A percentile compares a stretch with the other conserved stretches of the same genome.
Evolutionary conservation across 2,113 vertebrate species (phyloP).

Genomic region (Proteles cristata): DNA sequence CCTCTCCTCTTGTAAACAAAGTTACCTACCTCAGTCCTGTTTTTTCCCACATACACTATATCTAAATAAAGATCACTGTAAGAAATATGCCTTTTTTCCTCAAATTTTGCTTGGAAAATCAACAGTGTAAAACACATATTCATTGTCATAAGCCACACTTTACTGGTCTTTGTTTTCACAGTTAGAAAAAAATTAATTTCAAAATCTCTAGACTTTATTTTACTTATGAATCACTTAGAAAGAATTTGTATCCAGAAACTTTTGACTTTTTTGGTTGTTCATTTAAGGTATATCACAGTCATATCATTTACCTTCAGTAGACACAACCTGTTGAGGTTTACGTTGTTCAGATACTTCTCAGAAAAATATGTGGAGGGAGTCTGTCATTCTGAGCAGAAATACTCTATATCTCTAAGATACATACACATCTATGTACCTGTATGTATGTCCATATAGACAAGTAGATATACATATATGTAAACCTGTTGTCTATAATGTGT

Average conservation of each 20-base stretch:
- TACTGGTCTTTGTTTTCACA: not conserved
- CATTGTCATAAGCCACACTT: conserved; percentile 9
- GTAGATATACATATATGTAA: not conserved
- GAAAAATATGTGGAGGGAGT: not conserved
- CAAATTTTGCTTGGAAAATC: conserved; percentile 41
- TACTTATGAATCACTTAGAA: conserved; percentile 2
- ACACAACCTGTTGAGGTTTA: conserved; percentile 39
- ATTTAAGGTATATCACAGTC: not conserved
- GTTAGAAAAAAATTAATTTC: conserved; percentile 52
- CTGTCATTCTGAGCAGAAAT: not conserved
- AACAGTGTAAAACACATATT: not conserved
- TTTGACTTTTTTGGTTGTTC: conserved; percentile 28
- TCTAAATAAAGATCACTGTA: not conserved
- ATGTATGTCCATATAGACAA: not conserved
- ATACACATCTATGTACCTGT: not conserved
- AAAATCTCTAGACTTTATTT: conserved; percentile 24
- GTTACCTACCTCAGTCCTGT: not conserved
- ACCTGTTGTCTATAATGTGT: not conserved
- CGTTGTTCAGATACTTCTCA: not conserved
- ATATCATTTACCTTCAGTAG: conserved; percentile 27
- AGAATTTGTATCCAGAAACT: conserved; percentile 40
- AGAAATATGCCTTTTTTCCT: conserved; percentile 27
- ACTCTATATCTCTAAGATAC: not conserved
- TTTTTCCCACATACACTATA: not conserved
- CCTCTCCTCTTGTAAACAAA: not conserved